Conservation (phyloP, 2,113 vertebrate species). For the Acinonyx jubatus region DNA sequence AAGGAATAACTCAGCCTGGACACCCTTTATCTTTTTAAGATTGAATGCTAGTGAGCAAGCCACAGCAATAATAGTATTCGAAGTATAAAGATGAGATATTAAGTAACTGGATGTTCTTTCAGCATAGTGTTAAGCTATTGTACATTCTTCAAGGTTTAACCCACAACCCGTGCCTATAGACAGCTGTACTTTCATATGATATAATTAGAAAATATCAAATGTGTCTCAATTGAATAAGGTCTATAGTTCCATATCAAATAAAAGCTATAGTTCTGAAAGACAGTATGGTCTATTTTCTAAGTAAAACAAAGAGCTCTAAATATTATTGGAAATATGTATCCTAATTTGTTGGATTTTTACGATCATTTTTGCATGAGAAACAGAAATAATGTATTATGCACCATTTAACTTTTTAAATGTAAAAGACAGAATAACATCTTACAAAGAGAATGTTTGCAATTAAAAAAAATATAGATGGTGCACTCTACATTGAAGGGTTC, state of each 20-base stretch:
- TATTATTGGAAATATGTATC: neutral
- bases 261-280: neutral
- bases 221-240: neutral
- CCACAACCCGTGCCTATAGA: accelerated
- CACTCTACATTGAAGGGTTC: neutral
- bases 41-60: neutral
- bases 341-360: neutral
- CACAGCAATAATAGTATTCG: neutral
- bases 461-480: neutral
- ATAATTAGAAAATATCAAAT: neutral
- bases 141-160: accelerated
- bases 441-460: neutral
- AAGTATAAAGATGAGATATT: neutral
- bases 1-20: neutral
- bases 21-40: neutral
- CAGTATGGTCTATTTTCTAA: neutral
- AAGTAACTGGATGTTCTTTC: neutral
- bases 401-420: neutral
- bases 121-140: neutral
- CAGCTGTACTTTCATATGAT: neutral
- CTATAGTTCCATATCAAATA: neutral
- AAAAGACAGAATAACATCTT: neutral
- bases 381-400: neutral
- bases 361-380: neutral
- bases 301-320: neutral